phyloP scores from a whole-genome alignment of 2,888 invertebrate species.

The Ryuthela nishihirai region DNA sequence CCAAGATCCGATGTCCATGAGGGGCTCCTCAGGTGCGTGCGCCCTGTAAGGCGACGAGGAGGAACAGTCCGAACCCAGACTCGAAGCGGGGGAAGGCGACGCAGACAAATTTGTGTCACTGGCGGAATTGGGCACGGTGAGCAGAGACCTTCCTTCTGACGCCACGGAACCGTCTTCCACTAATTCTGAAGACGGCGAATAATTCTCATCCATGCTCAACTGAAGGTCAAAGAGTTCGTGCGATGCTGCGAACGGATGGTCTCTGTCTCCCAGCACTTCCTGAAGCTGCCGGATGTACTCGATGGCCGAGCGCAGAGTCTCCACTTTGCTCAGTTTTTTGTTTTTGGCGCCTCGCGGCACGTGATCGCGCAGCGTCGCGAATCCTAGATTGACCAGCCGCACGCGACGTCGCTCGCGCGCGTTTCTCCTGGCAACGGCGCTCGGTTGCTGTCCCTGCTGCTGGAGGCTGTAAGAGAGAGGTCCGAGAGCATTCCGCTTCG shows the following conservation, averaged over 20 bases:
- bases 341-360: conserved; percentile 59
- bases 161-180: conserved; percentile 22
- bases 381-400: conserved; percentile 69
- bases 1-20: conserved; percentile 29
- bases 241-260: conserved; percentile 7
- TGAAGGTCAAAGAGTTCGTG: background rate
- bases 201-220: conserved; percentile 14
- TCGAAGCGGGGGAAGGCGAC: conserved; percentile 21
- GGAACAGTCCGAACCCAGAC: conserved; percentile 30
- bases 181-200: too few species aligned
- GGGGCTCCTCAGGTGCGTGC: conserved; percentile 9
- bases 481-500: too few species aligned
- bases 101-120: conserved; percentile 8
- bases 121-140: background rate
- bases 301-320: conserved; percentile 80
- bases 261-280: conserved; percentile 58
- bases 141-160: conserved; percentile 6
- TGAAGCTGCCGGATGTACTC: conserved; percentile 84
- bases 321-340: conserved; percentile 54
- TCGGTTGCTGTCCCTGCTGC: conserved; percentile 22
- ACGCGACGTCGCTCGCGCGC: conserved; percentile 91
- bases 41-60: conserved; percentile 17
- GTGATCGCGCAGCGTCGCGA: conserved; percentile 80
- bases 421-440: conserved; percentile 84
- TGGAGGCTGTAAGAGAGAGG: background rate